A percentile compares a stretch with the other conserved stretches of the same genome.
Conservation (phyloP, 2,113 vertebrate genomes). For the Eupsittula cactorum region DNA sequence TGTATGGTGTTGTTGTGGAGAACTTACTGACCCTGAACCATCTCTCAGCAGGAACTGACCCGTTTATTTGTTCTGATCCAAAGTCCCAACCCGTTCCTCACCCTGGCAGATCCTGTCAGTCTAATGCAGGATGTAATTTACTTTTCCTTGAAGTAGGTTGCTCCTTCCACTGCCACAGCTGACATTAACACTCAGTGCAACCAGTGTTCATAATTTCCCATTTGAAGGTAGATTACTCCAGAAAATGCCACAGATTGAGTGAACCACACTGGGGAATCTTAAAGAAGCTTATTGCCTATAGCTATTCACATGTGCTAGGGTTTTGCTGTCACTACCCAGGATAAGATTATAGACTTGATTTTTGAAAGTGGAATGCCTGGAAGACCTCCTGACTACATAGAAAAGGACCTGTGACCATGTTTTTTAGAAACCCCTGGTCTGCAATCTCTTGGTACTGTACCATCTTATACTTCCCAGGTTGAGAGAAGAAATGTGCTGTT, state of each 20-base stretch:
- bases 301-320: background rate
- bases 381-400: background rate
- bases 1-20: background rate
- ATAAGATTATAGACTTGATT: background rate
- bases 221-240: slow-evolving; percentile 19
- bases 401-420: background rate
- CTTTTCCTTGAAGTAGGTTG: slow-evolving; percentile 21
- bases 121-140: slow-evolving; percentile 44
- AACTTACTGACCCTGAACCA: background rate
- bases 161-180: background rate
- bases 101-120: slow-evolving; percentile 25
- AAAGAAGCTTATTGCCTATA: background rate
- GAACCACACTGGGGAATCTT: too few species aligned
- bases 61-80: slow-evolving; percentile 23
- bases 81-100: slow-evolving; percentile 19
- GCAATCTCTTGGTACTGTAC: background rate
- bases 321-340: background rate
- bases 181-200: background rate
- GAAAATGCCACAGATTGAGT: background rate
- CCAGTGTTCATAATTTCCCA: background rate
- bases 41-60: background rate
- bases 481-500: background rate
- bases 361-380: background rate
- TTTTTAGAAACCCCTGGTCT: background rate
- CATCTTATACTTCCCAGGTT: background rate